phyloP scores from a whole-genome alignment of 2,888 invertebrate genomes.

The Drosophila greeni region DNA sequence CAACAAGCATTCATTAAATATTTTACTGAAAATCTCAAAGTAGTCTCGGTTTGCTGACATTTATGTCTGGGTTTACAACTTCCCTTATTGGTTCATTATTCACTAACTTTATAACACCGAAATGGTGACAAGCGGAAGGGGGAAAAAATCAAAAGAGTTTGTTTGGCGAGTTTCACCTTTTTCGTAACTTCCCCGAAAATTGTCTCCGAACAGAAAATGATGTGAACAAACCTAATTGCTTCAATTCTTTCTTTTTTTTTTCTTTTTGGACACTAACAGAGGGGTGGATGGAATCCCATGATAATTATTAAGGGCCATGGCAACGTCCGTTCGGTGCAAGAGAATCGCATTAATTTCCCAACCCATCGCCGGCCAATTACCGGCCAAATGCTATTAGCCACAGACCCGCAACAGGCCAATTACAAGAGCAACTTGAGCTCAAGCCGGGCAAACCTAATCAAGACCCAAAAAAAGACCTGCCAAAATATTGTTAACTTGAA shows the following conservation, averaged over 20 bases:
- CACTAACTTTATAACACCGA: slow-evolving; percentile 11
- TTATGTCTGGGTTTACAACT: slow-evolving; percentile 10
- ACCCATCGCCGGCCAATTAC: slow-evolving; percentile 57
- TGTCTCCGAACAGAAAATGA: slow-evolving; percentile 31
- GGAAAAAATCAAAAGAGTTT: slow-evolving; percentile 16
- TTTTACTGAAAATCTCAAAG: no score
- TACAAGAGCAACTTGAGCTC: slow-evolving; percentile 27
- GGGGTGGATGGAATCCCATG: slow-evolving; percentile 31
- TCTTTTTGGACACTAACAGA: slow-evolving; percentile 1
- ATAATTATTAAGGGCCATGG: slow-evolving; percentile 43
- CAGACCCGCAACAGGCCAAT: slow-evolving; percentile 48
- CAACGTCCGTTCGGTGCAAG: slow-evolving; percentile 40
- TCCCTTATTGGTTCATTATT: slow-evolving; percentile 6
- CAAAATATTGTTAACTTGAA: slow-evolving; percentile 34
- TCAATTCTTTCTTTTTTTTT: slow-evolving; percentile 18
- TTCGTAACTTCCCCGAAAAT: slow-evolving; percentile 16
- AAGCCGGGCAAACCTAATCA: slow-evolving; percentile 40
- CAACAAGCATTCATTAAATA: neutral
- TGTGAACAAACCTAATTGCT: slow-evolving; percentile 39
- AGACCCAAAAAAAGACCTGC: slow-evolving; percentile 26
- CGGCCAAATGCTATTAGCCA: slow-evolving; percentile 65
- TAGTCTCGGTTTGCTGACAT: slow-evolving; percentile 3
- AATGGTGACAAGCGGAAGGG: slow-evolving; percentile 17
- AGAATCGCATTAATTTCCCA: slow-evolving; percentile 46
- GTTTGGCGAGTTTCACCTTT: slow-evolving; percentile 20